These are phyloP conservation scores for Dermatemys mawii DNA, from an alignment of 2,113 vertebrate species.

Conservation along the genomic window DNA sequence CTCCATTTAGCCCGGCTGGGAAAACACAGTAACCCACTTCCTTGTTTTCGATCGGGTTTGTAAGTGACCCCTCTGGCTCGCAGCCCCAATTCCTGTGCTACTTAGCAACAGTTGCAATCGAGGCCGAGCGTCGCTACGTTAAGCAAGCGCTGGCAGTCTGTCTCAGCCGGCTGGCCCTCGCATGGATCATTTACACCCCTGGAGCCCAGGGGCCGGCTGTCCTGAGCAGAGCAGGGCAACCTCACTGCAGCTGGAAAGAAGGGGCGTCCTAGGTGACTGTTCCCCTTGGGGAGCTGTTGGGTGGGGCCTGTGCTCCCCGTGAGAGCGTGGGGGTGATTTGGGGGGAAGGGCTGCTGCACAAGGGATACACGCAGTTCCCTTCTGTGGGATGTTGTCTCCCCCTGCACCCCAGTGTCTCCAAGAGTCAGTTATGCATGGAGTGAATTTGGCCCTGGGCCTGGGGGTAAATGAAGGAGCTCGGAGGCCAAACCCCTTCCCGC, in stretches of 20 bases:
- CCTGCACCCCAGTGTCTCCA: not conserved
- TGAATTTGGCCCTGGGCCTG: not conserved
- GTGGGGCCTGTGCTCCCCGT: not conserved
- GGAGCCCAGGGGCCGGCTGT: not conserved
- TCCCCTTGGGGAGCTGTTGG: not conserved
- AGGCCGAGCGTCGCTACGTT: not conserved
- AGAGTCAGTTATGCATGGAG: not conserved
- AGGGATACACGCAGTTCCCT: not conserved
- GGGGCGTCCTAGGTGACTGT: not conserved
- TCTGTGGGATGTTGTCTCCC: not conserved
- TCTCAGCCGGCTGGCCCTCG: not conserved
- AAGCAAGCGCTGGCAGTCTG: not conserved
- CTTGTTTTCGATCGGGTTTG: not conserved
- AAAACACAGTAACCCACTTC: not conserved
- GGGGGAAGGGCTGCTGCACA: too few relatives aligned
- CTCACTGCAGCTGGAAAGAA: too few relatives aligned
- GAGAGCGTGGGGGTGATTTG: not conserved
- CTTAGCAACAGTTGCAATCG: not conserved
- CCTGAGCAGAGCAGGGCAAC: not conserved
- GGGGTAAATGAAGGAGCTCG: not conserved
- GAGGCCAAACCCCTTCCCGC: too few relatives aligned
- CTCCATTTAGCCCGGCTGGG: not conserved
- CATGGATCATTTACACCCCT: not conserved
- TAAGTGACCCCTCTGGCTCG: not conserved
- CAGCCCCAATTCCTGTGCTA: not conserved